Evolutionary conservation across 2,888 invertebrate species (phyloP).

Genomic region (Cephus rjabovi): DNA sequence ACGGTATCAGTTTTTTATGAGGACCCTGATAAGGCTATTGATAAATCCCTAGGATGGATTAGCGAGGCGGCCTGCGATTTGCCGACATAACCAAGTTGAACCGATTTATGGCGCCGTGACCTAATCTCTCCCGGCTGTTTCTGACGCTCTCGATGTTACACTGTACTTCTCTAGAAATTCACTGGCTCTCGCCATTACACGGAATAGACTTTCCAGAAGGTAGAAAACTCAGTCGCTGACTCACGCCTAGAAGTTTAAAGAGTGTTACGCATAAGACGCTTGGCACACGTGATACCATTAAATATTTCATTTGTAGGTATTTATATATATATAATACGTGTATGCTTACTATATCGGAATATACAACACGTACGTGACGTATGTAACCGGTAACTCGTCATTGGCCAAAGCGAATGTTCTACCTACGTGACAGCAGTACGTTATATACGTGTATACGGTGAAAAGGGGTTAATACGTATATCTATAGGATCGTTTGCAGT

Average conservation of each 20-base stretch:
- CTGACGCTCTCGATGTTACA: not conserved
- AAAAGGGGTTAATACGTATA: not conserved
- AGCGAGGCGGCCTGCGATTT: not conserved
- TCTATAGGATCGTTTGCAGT: not conserved
- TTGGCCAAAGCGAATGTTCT: not conserved
- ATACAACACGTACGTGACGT: not conserved
- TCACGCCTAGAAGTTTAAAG: not conserved
- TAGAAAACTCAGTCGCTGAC: not conserved
- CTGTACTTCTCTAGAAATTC: not conserved
- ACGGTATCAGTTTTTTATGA: not conserved
- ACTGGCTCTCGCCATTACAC: not conserved
- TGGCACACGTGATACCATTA: not conserved
- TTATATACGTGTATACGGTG: not conserved
- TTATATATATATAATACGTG: too few species aligned
- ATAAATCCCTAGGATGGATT: not conserved
- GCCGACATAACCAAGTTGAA: not conserved
- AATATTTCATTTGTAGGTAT: not conserved
- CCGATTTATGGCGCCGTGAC: not conserved
- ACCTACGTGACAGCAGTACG: not conserved
- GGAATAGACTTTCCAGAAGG: not conserved
- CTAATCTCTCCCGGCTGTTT: not conserved
- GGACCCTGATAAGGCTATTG: not conserved
- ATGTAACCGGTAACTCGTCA: not conserved
- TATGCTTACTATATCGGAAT: not conserved
- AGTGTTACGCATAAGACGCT: not conserved